phyloP scores from a whole-genome alignment of 2,888 invertebrate genomes.

The Parnassius glacialis region DNA sequence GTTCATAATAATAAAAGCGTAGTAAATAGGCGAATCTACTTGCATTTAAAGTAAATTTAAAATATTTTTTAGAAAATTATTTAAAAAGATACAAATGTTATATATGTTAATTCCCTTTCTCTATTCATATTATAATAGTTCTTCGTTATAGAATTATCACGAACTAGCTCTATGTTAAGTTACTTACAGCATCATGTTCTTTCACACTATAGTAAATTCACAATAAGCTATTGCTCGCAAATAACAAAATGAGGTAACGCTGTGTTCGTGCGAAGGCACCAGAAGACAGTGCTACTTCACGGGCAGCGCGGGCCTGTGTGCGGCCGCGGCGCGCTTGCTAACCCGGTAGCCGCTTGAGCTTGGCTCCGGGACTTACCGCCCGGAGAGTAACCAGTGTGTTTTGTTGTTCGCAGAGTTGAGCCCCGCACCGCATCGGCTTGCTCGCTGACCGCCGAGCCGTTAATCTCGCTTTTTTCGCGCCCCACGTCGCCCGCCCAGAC shows the following conservation, averaged over 20 bases:
- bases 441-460: conserved; percentile 80
- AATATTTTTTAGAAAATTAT: background rate
- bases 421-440: conserved; percentile 79
- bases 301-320: conserved; percentile 53
- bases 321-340: conserved; percentile 70
- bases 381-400: conserved; percentile 80
- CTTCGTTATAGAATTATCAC: background rate
- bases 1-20: too few relatives aligned
- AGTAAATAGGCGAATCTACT: too few relatives aligned
- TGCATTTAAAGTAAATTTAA: too few relatives aligned
- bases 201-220: conserved; percentile 8
- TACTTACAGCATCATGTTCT: background rate
- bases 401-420: conserved; percentile 82
- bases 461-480: conserved; percentile 80
- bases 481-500: conserved; percentile 72
- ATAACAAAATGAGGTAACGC: conserved; percentile 7
- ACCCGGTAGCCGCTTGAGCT: conserved; percentile 80
- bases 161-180: background rate
- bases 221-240: conserved; percentile 22
- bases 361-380: conserved; percentile 74
- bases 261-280: background rate
- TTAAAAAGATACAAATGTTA: background rate
- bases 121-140: background rate
- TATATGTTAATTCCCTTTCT: conserved; percentile 7
- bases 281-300: conserved; percentile 24